Evolutionary conservation across 2,797 vertebrate species (phyloP), one percentile per base, ranked within the genome.

Genomic region (Remorina albescens): DNA sequence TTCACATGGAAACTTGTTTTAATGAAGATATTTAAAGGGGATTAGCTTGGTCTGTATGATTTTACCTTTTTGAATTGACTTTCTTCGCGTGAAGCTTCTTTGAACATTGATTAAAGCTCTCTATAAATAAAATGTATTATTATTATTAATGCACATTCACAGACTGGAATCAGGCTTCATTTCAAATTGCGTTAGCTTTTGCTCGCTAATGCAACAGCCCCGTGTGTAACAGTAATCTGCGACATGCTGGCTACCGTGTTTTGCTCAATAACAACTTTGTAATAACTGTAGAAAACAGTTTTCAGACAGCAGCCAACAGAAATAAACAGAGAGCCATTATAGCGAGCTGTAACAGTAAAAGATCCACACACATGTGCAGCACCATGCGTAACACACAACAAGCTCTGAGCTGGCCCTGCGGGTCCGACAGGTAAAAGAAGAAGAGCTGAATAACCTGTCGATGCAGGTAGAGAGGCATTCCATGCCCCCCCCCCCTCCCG

Each of bases 391-490:
- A 74, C 70, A 60, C 74, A 63, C 7, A 68, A 74, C 42, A 1
- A 56, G 78, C 70, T 79, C 16, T 82, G 72, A 90, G 79, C 88
- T 46, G 80, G 89, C 87, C 87, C 90, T 71, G 89, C 89, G 47
- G 90, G 90, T 91, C 82, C 87, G 79, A 90, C 88, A 81, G 75
- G 88, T 85, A 88, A 30, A n/a, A 75, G 78, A 75, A 85, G 80
- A 81, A 60, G 85, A 88, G 85, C 81, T 42, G 86, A 69, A 78
- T 72, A 82, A 92, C 92, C 91, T 93, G 91, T 92, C 65, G 78
- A 88, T 89, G 89, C 92, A 94, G 78, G 90, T 80, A 86, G 53
- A 76, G 83, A 84, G 84, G 63, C 83, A 93, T 93, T 93, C 93
- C 91, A 67, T 50, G 26, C 6, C 67, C 25, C 37, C 63, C 61